phyloP scores from a whole-genome alignment of 1,140 invertebrate species.

The Adoxophyes honmai region DNA sequence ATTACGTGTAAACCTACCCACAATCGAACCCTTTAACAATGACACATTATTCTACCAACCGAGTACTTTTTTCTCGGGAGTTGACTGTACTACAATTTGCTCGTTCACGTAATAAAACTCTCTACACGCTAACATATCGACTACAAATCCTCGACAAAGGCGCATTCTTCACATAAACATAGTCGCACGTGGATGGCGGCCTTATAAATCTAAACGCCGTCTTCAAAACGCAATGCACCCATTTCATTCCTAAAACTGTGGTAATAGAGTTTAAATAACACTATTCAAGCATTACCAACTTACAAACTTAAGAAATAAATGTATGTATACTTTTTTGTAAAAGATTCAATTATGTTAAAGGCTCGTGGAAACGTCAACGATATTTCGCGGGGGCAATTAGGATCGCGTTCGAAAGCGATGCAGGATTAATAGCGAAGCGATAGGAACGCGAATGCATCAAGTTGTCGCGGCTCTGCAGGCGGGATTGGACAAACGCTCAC shows the following conservation, averaged over 20 bases:
- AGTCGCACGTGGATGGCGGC: constrained; percentile 30
- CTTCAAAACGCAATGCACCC: constrained; percentile 6
- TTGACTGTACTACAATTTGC: too few relatives aligned
- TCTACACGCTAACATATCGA: constrained; percentile 46
- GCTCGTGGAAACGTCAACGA: constrained; percentile 28
- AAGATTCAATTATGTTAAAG: background rate
- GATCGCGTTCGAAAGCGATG: constrained; percentile 20
- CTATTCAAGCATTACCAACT: background rate
- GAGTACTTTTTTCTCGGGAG: too few relatives aligned
- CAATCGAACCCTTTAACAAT: too few relatives aligned
- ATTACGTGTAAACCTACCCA: too few relatives aligned
- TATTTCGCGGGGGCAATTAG: constrained; percentile 37
- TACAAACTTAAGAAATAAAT: background rate
- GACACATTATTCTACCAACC: too few relatives aligned
- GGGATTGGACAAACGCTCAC: too few relatives aligned
- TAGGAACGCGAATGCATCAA: constrained; percentile 22
- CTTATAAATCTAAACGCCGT: constrained; percentile 29
- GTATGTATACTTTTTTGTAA: background rate
- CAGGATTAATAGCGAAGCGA: constrained; percentile 27
- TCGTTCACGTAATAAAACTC: constrained; percentile 18
- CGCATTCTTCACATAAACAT: constrained; percentile 36
- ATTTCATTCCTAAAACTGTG: background rate
- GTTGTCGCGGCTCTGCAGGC: constrained; percentile 15
- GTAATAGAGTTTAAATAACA: constrained; percentile 13
- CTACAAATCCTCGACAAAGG: constrained; percentile 44